These are phyloP conservation scores for Phyllopteryx taeniolatus DNA, from an alignment of 2,113 vertebrate species.

Conservation along the genomic window DNA sequence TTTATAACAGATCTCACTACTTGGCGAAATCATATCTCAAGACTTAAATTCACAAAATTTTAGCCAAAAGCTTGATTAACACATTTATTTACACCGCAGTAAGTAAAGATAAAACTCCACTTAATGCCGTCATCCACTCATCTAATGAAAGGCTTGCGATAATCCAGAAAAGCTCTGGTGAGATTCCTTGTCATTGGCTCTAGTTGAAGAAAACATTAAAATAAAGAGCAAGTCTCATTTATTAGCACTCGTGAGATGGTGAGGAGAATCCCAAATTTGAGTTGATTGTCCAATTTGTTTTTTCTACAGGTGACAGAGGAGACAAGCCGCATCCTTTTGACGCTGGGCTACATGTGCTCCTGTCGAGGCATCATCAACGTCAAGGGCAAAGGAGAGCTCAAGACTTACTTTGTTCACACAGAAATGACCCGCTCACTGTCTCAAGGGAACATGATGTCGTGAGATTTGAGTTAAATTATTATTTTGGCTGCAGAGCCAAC, in stretches of 20 bases:
- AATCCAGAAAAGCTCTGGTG: too few relatives aligned
- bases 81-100: too few relatives aligned
- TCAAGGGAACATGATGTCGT: conserved; percentile 79
- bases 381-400: conserved; percentile 95
- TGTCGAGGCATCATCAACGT: conserved; percentile 96
- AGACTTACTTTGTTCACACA: conserved; percentile 94
- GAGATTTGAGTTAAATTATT: conserved; percentile 25
- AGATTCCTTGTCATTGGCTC: too few relatives aligned
- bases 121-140: too few relatives aligned
- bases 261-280: conserved; percentile 3
- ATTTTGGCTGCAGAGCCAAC: conserved; percentile 9
- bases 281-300: conserved; percentile 9
- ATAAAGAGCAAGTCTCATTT: too few relatives aligned
- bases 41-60: too few relatives aligned
- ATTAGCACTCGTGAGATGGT: not conserved
- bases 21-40: too few relatives aligned
- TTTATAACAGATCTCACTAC: too few relatives aligned
- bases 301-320: conserved; percentile 84
- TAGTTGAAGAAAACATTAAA: too few relatives aligned
- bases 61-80: too few relatives aligned
- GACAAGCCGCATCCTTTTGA: conserved; percentile 83
- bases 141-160: too few relatives aligned
- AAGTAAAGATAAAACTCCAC: too few relatives aligned
- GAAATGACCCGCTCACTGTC: conserved; percentile 94
- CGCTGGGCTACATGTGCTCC: conserved; percentile 89